phyloP scores from a whole-genome alignment of 2,888 invertebrate species.

The Tachina lurida region DNA sequence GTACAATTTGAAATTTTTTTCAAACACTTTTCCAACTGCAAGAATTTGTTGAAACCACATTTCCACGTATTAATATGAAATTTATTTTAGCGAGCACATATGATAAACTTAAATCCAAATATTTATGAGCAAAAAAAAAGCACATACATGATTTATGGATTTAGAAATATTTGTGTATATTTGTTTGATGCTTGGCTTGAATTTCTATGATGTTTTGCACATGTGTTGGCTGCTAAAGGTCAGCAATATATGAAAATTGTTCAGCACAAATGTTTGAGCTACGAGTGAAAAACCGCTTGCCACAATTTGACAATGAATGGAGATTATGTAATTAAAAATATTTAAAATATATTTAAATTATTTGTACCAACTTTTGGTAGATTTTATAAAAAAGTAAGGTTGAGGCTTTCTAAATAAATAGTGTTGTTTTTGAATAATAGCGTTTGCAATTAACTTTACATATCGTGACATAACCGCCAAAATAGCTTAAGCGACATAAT shows the following conservation, averaged over 20 bases:
- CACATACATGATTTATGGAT: background rate
- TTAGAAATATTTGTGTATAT: slow-evolving; percentile 33
- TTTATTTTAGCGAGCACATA: background rate
- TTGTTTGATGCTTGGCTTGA: slow-evolving; percentile 35
- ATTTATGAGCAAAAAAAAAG: background rate
- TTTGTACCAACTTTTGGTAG: too few relatives aligned
- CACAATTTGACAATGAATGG: slow-evolving; percentile 4
- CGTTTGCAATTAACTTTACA: too few relatives aligned
- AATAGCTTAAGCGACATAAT: too few relatives aligned
- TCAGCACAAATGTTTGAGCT: background rate
- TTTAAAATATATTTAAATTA: too few relatives aligned
- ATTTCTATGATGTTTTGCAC: background rate
- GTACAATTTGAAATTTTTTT: too few relatives aligned
- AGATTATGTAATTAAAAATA: background rate
- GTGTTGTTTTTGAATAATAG: too few relatives aligned
- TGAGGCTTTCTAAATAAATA: too few relatives aligned
- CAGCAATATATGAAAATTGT: slow-evolving; percentile 7
- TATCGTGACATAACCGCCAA: too few relatives aligned
- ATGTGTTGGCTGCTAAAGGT: background rate
- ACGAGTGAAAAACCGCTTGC: background rate
- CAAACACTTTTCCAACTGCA: too few relatives aligned
- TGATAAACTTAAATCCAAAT: background rate
- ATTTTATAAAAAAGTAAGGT: too few relatives aligned
- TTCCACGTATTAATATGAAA: background rate
- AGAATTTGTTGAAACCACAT: background rate